Conservation (phyloP, 1,140 invertebrate species). For the Danaus melanippus region DNA sequence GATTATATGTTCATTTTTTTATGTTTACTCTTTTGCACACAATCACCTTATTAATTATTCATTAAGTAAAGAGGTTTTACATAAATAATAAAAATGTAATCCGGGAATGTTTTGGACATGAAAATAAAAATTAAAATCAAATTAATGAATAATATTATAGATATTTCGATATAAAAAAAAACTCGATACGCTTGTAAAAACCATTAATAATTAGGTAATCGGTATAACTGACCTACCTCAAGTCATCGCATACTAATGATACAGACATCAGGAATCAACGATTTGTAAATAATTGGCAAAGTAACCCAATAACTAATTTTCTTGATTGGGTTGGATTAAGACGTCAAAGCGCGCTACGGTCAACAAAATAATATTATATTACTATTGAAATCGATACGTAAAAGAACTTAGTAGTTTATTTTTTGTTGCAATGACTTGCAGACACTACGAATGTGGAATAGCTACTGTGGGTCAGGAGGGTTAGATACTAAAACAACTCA, state of each 20-base stretch:
- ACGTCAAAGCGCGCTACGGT: constrained; percentile 58
- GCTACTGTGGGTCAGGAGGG: too few relatives aligned
- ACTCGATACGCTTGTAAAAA: too few relatives aligned
- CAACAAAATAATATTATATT: constrained; percentile 52
- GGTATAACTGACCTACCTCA: constrained; percentile 42
- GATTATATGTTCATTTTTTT: too few relatives aligned
- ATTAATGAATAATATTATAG: constrained; percentile 2
- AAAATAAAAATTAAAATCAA: constrained; percentile 14
- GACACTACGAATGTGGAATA: too few relatives aligned
- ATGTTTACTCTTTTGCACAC: too few relatives aligned
- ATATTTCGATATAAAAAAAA: too few relatives aligned
- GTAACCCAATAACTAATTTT: constrained; percentile 57
- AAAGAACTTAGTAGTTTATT: too few relatives aligned
- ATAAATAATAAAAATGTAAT: constrained; percentile 15
- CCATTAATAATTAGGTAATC: too few relatives aligned
- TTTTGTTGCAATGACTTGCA: too few relatives aligned
- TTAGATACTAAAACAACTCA: too few relatives aligned
- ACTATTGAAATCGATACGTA: constrained; percentile 31
- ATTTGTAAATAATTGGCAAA: constrained; percentile 45
- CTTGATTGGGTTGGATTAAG: constrained; percentile 66
- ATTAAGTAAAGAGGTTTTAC: constrained; percentile 13
- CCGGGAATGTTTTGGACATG: constrained; percentile 3
- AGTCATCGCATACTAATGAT: constrained; percentile 46
- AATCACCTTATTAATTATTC: too few relatives aligned
- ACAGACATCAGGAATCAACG: constrained; percentile 27